Percentiles rank a stretch among this genome's conserved stretches.
These are phyloP conservation scores for Ellobius talpinus DNA, from an alignment of 2,113 vertebrate species.

Conservation along the genomic window DNA sequence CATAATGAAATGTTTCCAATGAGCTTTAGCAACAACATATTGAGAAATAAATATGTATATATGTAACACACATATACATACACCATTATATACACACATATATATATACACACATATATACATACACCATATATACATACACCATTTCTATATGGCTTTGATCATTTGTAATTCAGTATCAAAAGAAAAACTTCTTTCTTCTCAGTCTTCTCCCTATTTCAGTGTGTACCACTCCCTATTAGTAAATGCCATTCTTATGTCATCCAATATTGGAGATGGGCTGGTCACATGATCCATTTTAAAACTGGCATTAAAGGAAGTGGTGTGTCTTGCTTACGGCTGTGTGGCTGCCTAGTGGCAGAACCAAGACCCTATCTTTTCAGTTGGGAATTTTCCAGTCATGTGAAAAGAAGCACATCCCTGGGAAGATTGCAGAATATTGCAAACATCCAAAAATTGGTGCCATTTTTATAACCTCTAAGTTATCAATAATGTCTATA, in stretches of 20 bases:
- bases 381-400: neutral
- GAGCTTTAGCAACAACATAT: neutral
- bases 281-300: neutral
- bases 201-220: neutral
- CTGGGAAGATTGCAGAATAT: neutral
- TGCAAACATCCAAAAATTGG: neutral
- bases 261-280: neutral
- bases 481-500: neutral
- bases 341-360: neutral
- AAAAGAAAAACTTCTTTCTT: conserved; percentile 36
- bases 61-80: neutral
- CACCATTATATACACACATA: too few relatives aligned
- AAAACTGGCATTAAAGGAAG: neutral
- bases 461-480: neutral
- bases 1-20: conserved; percentile 22
- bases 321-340: neutral
- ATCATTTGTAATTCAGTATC: conserved; percentile 48
- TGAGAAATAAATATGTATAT: neutral
- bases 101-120: too few relatives aligned
- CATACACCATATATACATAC: too few relatives aligned
- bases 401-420: neutral
- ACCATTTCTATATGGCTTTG: neutral
- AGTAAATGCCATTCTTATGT: conserved; percentile 13
- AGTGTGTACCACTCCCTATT: neutral
- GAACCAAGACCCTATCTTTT: neutral